phyloP scores from a whole-genome alignment of 2,113 vertebrate species.

The Rhea pennata region DNA sequence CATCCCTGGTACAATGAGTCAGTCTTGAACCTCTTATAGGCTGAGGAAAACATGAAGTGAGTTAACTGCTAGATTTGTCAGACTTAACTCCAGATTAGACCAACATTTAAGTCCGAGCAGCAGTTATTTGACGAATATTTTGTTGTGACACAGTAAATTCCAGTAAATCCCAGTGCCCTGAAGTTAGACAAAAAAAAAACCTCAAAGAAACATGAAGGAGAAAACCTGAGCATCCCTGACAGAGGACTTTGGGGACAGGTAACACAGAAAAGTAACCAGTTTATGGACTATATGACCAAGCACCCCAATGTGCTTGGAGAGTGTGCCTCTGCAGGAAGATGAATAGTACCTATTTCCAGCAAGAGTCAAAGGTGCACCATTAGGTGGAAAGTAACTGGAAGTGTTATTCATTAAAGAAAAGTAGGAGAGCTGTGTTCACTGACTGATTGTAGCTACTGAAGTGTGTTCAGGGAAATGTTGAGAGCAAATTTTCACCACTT shows the following conservation, averaged over 20 bases:
- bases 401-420: not conserved
- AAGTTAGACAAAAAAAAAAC: slow-evolving; percentile 58
- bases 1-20: fast-evolving
- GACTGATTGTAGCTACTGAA: not conserved
- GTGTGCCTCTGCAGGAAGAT: not conserved
- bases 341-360: not conserved
- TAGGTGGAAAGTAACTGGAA: not conserved
- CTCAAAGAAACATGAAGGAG: slow-evolving; percentile 30
- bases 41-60: not conserved
- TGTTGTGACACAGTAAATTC: not conserved
- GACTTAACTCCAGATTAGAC: not conserved
- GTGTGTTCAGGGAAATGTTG: not conserved
- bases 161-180: slow-evolving; percentile 4
- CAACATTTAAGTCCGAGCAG: not conserved
- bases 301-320: not conserved
- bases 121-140: slow-evolving; percentile 6
- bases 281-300: not conserved
- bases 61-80: not conserved
- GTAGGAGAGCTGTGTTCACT: not conserved
- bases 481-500: not conserved
- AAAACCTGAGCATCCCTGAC: slow-evolving; percentile 4
- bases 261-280: not conserved
- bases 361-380: not conserved
- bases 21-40: not conserved
- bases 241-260: not conserved